Evolutionary conservation across 2,113 vertebrate genomes (phyloP).

Genomic region (Otolemur garnettii): DNA sequence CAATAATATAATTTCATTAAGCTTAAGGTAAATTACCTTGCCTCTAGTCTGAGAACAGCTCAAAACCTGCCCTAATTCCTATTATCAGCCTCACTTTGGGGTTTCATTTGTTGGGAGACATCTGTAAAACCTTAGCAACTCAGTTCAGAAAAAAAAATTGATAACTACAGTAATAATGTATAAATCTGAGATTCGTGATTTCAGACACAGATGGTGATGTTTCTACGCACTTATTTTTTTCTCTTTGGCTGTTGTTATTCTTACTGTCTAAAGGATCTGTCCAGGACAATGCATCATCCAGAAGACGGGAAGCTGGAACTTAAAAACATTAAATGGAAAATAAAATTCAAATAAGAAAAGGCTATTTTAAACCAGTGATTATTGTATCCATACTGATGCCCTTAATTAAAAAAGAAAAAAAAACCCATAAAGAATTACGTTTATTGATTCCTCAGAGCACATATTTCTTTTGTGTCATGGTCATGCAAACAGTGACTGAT

Average conservation of each 20-base stretch:
- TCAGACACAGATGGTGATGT: slow-evolving; percentile 24
- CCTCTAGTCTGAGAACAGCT: neutral
- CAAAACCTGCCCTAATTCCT: neutral
- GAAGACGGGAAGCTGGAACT: neutral
- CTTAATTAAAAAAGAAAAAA: slow-evolving; percentile 15
- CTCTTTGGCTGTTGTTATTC: neutral
- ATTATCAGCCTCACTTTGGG: slow-evolving; percentile 29
- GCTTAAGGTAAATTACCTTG: slow-evolving; percentile 44
- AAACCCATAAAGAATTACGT: neutral
- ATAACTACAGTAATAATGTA: neutral
- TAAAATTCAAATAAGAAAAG: neutral
- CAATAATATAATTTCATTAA: slow-evolving; percentile 64
- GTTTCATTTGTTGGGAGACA: slow-evolving; percentile 50
- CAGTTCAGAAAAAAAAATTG: slow-evolving; percentile 1
- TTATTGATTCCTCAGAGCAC: slow-evolving; percentile 24
- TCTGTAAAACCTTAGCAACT: slow-evolving; percentile 40
- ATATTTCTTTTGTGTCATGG: neutral
- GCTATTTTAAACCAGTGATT: neutral
- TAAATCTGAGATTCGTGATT: slow-evolving; percentile 35
- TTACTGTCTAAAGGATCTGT: neutral
- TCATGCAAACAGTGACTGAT: neutral
- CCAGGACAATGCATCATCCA: neutral
- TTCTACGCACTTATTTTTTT: neutral
- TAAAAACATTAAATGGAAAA: neutral
- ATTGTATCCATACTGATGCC: neutral